Conservation (phyloP, 2,888 invertebrate genomes). For the Drosophila anceps region DNA sequence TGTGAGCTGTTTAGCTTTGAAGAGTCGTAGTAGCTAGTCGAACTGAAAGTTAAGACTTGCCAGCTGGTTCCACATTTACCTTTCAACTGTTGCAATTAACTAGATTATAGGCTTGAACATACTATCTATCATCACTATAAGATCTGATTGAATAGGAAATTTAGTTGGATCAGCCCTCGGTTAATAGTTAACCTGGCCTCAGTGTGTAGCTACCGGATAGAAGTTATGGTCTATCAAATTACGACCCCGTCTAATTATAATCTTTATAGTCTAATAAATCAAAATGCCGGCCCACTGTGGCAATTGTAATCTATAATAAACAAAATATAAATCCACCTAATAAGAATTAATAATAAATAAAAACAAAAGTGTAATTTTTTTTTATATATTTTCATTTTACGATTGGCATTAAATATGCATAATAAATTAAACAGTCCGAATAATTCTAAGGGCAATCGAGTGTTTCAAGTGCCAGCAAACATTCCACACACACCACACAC, state of each 20-base stretch:
- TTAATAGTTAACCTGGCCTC: background rate
- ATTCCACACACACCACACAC: too few relatives aligned
- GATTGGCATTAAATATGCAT: constrained; percentile 54
- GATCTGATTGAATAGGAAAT: background rate
- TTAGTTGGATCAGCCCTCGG: constrained; percentile 4
- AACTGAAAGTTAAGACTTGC: too few relatives aligned
- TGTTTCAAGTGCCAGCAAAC: constrained; percentile 28
- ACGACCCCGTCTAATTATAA: constrained; percentile 45
- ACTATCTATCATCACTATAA: too few relatives aligned
- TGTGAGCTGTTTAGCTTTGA: too few relatives aligned
- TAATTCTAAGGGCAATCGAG: constrained; percentile 52
- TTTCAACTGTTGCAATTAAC: too few relatives aligned
- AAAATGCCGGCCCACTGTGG: constrained; percentile 23
- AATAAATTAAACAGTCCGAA: constrained; percentile 60
- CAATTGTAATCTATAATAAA: constrained; percentile 36
- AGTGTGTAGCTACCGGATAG: constrained; percentile 1
- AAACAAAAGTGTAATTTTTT: constrained; percentile 21
- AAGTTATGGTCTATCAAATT: constrained; percentile 24
- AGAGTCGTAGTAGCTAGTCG: too few relatives aligned
- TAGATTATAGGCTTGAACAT: background rate
- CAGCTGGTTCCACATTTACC: too few relatives aligned
- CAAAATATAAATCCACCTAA: constrained; percentile 6
- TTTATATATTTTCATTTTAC: constrained; percentile 20
- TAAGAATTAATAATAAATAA: constrained; percentile 21
- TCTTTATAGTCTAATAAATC: constrained; percentile 56